A percentile compares a stretch with the other conserved stretches of the same genome.
Conservation (phyloP, 2,797 vertebrate species). For the Picus viridis region DNA sequence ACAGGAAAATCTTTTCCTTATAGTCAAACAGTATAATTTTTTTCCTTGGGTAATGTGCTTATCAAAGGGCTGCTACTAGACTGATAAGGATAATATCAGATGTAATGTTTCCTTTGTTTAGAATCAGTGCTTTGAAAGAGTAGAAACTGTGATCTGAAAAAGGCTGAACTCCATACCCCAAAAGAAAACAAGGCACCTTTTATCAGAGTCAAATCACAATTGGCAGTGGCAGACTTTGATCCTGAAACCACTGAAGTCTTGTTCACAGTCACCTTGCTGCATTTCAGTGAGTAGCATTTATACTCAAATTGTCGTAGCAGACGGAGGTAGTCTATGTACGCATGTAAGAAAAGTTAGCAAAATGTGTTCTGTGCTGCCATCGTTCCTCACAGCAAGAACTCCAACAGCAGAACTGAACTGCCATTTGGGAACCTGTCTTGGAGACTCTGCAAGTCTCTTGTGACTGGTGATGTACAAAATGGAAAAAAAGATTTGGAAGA, state of each 20-base stretch:
- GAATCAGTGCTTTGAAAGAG: background rate
- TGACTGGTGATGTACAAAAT: background rate
- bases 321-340: background rate
- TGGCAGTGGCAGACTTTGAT: conserved; percentile 31
- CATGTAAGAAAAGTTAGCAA: background rate
- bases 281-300: background rate
- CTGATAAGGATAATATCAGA: background rate
- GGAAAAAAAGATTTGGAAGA: background rate
- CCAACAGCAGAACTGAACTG: background rate
- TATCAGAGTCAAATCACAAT: conserved; percentile 24
- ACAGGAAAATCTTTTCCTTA: background rate
- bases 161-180: background rate
- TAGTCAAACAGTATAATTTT: background rate
- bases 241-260: conserved; percentile 10
- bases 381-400: background rate
- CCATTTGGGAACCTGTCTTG: background rate
- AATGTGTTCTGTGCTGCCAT: background rate
- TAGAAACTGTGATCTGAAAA: conserved; percentile 36
- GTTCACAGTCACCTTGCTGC: background rate
- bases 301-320: conserved; percentile 36
- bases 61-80: background rate
- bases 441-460: background rate
- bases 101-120: conserved; percentile 22
- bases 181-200: conserved; percentile 17
- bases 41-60: background rate